Evolutionary conservation across 2,888 invertebrate species (phyloP).

Genomic region (Eilema griseolum): DNA sequence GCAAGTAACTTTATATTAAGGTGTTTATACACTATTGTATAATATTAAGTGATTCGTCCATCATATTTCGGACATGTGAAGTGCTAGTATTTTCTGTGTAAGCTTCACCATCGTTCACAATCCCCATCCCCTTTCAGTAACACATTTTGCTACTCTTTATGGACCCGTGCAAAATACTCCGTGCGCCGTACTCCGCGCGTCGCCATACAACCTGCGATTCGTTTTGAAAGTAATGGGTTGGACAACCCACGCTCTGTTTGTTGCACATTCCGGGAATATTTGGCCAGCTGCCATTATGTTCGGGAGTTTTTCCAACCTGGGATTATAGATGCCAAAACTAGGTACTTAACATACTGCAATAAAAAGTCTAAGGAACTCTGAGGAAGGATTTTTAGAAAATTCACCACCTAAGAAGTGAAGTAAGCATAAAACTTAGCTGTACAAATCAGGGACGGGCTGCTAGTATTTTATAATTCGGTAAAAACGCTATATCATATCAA

Average conservation of each 20-base stretch:
- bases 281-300: background rate
- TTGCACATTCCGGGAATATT: background rate
- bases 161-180: background rate
- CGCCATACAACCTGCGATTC: background rate
- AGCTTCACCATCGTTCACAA: background rate
- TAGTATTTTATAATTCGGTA: background rate
- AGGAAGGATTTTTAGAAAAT: no score
- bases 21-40: no score
- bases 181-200: background rate
- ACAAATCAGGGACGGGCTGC: no score
- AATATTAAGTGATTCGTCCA: no score
- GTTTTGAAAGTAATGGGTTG: background rate
- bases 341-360: background rate
- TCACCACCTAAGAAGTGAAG: no score
- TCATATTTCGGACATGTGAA: background rate
- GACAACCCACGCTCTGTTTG: background rate
- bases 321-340: background rate
- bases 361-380: background rate
- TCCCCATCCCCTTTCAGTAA: background rate
- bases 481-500: background rate
- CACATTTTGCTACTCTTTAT: background rate
- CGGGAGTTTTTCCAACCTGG: background rate
- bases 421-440: no score
- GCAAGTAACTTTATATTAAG: no score
- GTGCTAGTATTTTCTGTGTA: background rate